Conservation (phyloP, 2,113 vertebrate genomes). For the Meles meles region DNA sequence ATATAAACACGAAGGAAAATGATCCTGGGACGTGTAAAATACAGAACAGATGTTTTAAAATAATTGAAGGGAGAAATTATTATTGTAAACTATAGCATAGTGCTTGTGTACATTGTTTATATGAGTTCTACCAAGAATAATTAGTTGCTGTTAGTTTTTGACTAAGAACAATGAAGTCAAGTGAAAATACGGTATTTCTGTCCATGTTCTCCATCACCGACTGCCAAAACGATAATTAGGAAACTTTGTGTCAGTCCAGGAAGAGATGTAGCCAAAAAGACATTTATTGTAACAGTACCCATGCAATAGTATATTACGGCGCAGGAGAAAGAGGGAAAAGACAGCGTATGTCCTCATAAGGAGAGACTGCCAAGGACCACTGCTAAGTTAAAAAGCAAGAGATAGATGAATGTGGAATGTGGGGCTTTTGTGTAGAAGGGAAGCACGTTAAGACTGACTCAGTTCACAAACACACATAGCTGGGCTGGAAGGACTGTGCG, state of each 20-base stretch:
- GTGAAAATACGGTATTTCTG: neutral
- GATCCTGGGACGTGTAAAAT: slow-evolving; percentile 8
- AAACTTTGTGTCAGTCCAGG: slow-evolving; percentile 5
- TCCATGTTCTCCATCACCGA: neutral
- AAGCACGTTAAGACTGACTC: fast-evolving
- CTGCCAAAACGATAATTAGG: neutral
- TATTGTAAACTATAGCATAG: neutral
- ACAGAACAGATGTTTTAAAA: slow-evolving; percentile 57
- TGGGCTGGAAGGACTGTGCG: fast-evolving
- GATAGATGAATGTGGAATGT: neutral
- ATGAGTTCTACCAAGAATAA: neutral
- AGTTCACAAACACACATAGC: fast-evolving
- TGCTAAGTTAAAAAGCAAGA: neutral
- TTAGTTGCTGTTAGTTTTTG: neutral
- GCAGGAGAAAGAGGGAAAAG: neutral
- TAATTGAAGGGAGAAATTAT: neutral
- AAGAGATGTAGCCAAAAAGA: neutral
- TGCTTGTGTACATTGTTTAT: neutral
- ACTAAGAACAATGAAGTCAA: neutral
- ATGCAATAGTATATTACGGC: neutral
- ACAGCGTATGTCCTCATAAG: fast-evolving
- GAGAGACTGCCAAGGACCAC: neutral
- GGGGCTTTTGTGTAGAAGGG: neutral
- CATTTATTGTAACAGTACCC: neutral
- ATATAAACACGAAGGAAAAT: slow-evolving; percentile 45